Evolutionary conservation across 2,797 vertebrate species (phyloP), one percentile per base, ranked within the genome.

Genomic region (Diglossa cyanea): DNA sequence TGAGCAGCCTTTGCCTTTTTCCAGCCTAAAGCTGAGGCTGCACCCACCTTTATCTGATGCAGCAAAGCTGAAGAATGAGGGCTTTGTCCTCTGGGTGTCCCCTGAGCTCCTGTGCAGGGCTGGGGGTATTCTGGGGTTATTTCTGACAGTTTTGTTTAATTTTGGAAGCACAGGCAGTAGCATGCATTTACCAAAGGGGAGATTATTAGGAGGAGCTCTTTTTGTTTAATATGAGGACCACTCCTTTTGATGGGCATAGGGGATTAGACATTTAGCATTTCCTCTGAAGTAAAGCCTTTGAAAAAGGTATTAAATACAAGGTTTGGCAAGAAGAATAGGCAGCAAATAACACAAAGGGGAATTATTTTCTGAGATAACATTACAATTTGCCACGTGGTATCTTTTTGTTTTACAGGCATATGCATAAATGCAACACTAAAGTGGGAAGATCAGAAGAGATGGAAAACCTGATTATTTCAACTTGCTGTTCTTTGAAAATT

Each of bases 401-500:
- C 54, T 72, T 92, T 90, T 50, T 91, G 75, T 81, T 96, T 93
- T 86, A 90, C 58, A 94, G 58, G 81, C 30, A 51, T n/a, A 19
- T 42, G 47, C 48, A 86, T 89, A 96, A 86, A 75, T 57, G 81
- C 20, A 62, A 45, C 71, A 62, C 30, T 23, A 35, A 78, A 95
- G 53, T 55, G n/a, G 35, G 72, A 80, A 79, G 76, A 95, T 74
- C 78, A 92, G 78, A 91, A 70, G 58, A 96, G 58, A 58, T 70
- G n/a, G 37, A 90, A 90, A 94, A 62, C 28, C 42, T 6, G 23
- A 87, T 88, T 83, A 79, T 78, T 85, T 93, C 61, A n/a, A 5
- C 70, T 71, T 23, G 35, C 68, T 93, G 87, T 17, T 72, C 47
- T 86, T 92, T 86, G 75, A 78, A 78, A 89, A 61, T 8, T 83